phyloP scores from a whole-genome alignment of 35 echinoderm and acorn worm species.

The Amphiura filiformis region DNA sequence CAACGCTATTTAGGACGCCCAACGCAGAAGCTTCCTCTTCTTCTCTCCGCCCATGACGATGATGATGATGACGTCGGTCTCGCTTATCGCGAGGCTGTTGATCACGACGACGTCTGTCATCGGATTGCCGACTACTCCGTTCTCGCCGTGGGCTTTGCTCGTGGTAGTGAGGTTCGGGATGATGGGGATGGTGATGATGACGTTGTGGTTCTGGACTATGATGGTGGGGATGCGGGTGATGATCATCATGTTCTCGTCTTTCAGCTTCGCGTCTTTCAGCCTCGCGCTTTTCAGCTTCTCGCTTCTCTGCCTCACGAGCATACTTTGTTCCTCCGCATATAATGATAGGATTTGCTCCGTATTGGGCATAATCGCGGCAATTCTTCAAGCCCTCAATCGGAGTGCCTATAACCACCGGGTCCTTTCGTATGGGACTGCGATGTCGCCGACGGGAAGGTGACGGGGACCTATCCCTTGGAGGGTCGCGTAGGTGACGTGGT shows the following conservation, averaged over 20 bases:
- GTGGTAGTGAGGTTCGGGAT: background rate
- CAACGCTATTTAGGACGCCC: background rate
- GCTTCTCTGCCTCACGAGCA: too few relatives aligned
- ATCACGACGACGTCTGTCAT: background rate
- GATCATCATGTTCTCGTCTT: too few relatives aligned
- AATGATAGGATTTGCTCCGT: background rate
- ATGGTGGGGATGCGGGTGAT: too few relatives aligned
- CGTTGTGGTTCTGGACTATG: too few relatives aligned
- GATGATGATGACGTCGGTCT: background rate
- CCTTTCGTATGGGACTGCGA: too few relatives aligned
- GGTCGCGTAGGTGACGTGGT: too few relatives aligned
- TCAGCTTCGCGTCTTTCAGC: too few relatives aligned
- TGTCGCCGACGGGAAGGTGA: background rate
- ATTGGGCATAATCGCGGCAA: background rate
- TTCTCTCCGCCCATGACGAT: background rate
- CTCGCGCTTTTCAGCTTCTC: too few relatives aligned
- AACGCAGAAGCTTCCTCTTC: background rate
- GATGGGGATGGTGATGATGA: too few relatives aligned
- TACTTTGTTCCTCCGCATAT: background rate
- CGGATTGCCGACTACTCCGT: background rate
- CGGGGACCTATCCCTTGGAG: too few relatives aligned
- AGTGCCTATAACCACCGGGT: background rate
- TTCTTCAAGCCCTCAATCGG: background rate
- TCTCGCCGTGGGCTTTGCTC: background rate
- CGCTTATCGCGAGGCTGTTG: background rate